Evolutionary conservation across 2,797 vertebrate species (phyloP).

Genomic region (Semotilus atromaculatus): DNA sequence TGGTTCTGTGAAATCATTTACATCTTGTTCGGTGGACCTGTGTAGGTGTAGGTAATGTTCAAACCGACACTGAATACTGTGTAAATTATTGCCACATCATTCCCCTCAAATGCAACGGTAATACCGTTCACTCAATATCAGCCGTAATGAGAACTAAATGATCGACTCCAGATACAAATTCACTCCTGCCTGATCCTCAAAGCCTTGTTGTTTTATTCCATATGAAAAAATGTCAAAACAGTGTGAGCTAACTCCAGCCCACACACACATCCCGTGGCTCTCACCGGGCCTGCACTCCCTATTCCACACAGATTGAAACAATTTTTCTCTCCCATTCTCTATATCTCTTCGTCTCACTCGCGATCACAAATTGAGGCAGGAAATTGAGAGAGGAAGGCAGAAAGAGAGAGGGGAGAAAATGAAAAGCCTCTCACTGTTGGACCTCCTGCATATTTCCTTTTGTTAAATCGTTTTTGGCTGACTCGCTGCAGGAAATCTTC

Average conservation of each 20-base stretch:
- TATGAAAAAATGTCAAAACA: conserved; percentile 40
- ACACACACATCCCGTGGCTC: conserved; percentile 27
- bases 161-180: conserved; percentile 35
- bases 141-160: conserved; percentile 29
- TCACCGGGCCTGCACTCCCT: conserved; percentile 11
- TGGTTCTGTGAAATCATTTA: conserved; percentile 5
- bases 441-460: conserved; percentile 44
- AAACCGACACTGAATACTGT: not conserved
- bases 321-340: conserved; percentile 15
- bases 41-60: conserved; percentile 23
- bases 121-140: not conserved
- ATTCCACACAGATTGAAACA: conserved; percentile 30
- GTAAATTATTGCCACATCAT: conserved; percentile 9
- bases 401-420: conserved; percentile 30
- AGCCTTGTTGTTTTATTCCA: conserved; percentile 34
- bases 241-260: conserved; percentile 43
- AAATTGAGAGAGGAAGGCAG: conserved; percentile 38
- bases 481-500: conserved; percentile 37
- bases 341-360: conserved; percentile 9
- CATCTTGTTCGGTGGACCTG: conserved; percentile 4
- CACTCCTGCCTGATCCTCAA: conserved; percentile 24
- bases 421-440: conserved; percentile 41
- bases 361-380: conserved; percentile 27
- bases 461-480: conserved; percentile 42
- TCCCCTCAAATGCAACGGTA: not conserved